Conservation (phyloP, 2,888 invertebrate genomes). For the Crocallis elinguaria region DNA sequence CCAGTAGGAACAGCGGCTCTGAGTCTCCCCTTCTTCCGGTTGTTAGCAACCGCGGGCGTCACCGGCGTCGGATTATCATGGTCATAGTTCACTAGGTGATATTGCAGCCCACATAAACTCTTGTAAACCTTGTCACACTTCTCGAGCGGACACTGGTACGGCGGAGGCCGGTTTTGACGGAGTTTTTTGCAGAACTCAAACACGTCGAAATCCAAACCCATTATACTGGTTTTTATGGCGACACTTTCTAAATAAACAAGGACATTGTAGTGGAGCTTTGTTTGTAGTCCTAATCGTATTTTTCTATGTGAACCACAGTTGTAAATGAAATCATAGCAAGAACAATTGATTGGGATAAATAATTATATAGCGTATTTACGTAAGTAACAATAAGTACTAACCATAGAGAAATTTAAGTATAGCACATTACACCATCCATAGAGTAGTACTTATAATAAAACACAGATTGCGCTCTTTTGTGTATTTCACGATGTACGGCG, state of each 20-base stretch:
- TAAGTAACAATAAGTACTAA: no score
- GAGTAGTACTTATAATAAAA: no score
- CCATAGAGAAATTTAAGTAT: no score
- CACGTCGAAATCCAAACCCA: slow-evolving; percentile 94
- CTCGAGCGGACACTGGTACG: slow-evolving; percentile 93
- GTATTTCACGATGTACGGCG: no score
- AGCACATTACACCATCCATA: no score
- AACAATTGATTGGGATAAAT: no score
- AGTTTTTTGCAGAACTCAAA: slow-evolving; percentile 93
- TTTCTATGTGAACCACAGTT: no score
- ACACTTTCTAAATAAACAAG: slow-evolving; percentile 13
- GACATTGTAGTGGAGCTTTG: slow-evolving; percentile 3
- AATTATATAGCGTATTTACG: no score
- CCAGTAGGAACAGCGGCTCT: slow-evolving; percentile 86
- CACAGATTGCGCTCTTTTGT: no score
- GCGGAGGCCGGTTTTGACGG: slow-evolving; percentile 91
- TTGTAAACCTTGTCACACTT: slow-evolving; percentile 95
- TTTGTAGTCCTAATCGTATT: neutral
- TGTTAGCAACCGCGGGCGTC: slow-evolving; percentile 86
- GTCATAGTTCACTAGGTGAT: slow-evolving; percentile 93
- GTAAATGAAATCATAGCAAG: no score
- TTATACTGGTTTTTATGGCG: slow-evolving; percentile 58
- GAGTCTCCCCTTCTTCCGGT: slow-evolving; percentile 86
- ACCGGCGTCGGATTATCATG: slow-evolving; percentile 90
- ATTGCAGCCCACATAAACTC: slow-evolving; percentile 93